Base-by-base conservation (phyloP, 1,140 invertebrate genomes). In the Ridgeia piscesae region DNA sequence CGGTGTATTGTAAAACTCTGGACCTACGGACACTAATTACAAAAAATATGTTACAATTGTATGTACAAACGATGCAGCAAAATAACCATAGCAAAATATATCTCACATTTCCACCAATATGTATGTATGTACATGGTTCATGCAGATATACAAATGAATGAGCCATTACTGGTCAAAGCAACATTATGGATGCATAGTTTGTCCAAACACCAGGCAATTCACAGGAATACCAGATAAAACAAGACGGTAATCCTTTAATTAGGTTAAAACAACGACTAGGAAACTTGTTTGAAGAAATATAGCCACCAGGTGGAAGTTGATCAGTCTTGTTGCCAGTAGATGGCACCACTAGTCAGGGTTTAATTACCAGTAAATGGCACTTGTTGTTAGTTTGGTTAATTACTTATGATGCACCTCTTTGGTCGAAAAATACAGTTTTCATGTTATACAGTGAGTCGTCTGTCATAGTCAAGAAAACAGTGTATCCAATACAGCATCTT, bases 41-140 rank as follows among this genome's bases (percentile, higher is more conserved):
- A 77, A 77, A 77, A 77, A 77, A 77, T 77, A 77, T 77, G 58
- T 77, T 77, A 77, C 58, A 77, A 77, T 77, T 77, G 58, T 77
- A 77, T 77, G 58, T 77, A 77, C 58, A 77, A 77, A 77, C 58
- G 17, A 77, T 77, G 58, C 58, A 77, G 17, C 58, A 77, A 27
- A 77, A 77, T 77, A 77, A 77, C 58, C 58, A 21, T 77, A 77
- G 58, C 58, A 77, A 77, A 77, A 77, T 77, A 77, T 77, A 77
- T 21, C 58, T 77, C 58, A 77, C 58, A 77, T 77, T 77, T 77
- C 27, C 58, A 42, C 42, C 42, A 42, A 42, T 42, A 42, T 42
- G 42, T 42, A 42, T 42, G 4, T 42, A 42, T 42, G 42, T 42
- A 42, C 42, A 77, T 77, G 58, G 58, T 77, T 77, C 58, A 21